Conservation (phyloP, 2,113 vertebrate species). For the Pipa parva region DNA sequence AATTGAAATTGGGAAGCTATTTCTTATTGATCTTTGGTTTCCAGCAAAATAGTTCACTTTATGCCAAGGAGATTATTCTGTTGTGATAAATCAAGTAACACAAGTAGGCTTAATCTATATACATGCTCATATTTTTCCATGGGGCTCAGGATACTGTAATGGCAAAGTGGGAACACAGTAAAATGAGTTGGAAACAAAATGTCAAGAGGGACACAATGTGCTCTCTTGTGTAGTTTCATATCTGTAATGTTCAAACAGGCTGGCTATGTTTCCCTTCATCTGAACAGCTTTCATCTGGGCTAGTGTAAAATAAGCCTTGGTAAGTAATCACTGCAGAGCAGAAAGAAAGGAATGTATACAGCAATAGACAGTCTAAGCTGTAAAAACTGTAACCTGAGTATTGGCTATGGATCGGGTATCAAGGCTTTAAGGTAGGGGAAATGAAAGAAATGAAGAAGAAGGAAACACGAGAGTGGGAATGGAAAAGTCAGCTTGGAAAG, state of each 20-base stretch:
- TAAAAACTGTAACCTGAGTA: constrained; percentile 98
- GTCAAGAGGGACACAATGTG: constrained; percentile 77
- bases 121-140: constrained; percentile 5
- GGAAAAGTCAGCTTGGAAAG: constrained; percentile 89
- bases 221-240: constrained; percentile 87
- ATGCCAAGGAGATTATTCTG: not conserved
- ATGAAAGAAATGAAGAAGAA: constrained; percentile 80
- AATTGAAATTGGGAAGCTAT: no score
- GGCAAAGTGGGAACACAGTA: constrained; percentile 13
- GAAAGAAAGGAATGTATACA: constrained; percentile 99
- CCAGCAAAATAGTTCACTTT: not conserved
- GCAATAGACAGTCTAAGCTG: constrained; percentile 92
- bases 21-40: no score
- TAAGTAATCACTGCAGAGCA: constrained; percentile 90
- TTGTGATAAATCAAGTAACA: not conserved
- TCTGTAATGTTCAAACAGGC: constrained; percentile 78
- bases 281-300: constrained; percentile 91
- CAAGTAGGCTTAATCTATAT: not conserved
- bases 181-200: constrained; percentile 51
- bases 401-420: constrained; percentile 87
- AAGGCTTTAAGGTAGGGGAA: constrained; percentile 96
- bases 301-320: constrained; percentile 91
- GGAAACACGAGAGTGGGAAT: constrained; percentile 69
- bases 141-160: constrained; percentile 50
- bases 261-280: constrained; percentile 93